Evolutionary conservation across 2,888 invertebrate species (phyloP).

Genomic region (Meghimatium bilineatum): DNA sequence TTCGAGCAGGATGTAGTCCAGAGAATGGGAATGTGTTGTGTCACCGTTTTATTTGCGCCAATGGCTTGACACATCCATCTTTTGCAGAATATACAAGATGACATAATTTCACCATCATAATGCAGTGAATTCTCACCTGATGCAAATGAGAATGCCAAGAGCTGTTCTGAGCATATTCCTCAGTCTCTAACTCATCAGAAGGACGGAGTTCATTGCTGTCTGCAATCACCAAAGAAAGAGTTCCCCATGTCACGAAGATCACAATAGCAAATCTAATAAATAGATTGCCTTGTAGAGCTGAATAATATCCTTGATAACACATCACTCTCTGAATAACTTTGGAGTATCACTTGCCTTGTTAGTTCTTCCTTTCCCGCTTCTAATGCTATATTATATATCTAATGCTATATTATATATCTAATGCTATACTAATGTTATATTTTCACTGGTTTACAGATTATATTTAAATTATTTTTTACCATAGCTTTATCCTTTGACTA

Average conservation of each 20-base stretch:
- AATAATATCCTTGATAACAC: neutral
- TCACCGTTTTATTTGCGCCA: no score
- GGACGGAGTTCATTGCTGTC: neutral
- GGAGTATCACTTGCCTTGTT: neutral
- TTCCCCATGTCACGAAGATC: neutral
- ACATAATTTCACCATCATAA: neutral
- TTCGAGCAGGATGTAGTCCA: no score
- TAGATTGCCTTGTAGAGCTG: neutral
- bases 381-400: neutral
- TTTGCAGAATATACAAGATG: no score
- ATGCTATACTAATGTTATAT: no score
- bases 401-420: neutral
- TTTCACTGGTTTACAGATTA: no score
- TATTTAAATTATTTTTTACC: no score
- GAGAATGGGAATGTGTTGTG: no score
- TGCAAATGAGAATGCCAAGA: conserved; percentile 25
- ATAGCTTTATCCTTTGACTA: no score
- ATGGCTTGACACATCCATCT: no score
- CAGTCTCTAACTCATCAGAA: neutral
- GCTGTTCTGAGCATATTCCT: neutral
- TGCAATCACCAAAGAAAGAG: neutral
- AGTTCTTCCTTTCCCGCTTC: neutral
- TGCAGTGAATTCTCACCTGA: neutral
- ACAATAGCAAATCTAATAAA: neutral
- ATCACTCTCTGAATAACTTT: neutral